phyloP scores from a whole-genome alignment of 2,888 invertebrate species.

The Campaea margaritaria region DNA sequence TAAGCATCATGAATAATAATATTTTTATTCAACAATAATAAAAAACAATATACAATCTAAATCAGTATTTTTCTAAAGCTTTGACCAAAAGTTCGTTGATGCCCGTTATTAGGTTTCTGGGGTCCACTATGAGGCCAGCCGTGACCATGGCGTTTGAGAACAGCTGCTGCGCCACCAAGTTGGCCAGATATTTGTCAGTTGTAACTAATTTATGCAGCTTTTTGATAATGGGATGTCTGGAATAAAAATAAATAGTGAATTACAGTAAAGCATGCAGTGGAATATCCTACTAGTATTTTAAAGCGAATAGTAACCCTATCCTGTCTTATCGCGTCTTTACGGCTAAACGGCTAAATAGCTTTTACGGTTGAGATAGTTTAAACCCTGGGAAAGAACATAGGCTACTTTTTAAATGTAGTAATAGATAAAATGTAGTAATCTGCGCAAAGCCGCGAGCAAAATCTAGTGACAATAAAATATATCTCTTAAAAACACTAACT shows the following conservation, averaged over 20 bases:
- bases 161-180: conserved; percentile 94
- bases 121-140: conserved; percentile 97
- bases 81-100: conserved; percentile 94
- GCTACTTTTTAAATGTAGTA: too few species aligned
- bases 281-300: too few species aligned
- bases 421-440: too few species aligned
- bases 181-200: conserved; percentile 92
- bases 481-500: conserved; percentile 86
- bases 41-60: conserved; percentile 12
- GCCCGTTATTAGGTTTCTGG: conserved; percentile 92
- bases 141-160: conserved; percentile 98
- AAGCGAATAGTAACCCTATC: too few species aligned
- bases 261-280: too few species aligned
- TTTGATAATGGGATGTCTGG: conserved; percentile 94
- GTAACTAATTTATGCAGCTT: conserved; percentile 91
- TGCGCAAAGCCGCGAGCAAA: too few species aligned
- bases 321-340: too few species aligned
- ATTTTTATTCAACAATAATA: conserved; percentile 27
- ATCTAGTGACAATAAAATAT: too few species aligned
- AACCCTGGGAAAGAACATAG: too few species aligned
- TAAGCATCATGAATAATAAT: neutral
- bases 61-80: conserved; percentile 91
- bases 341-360: too few species aligned
- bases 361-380: too few species aligned
- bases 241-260: conserved; percentile 44